Base-by-base conservation (phyloP, 1,140 invertebrate species). In the Drosophila carrolli region DNA sequence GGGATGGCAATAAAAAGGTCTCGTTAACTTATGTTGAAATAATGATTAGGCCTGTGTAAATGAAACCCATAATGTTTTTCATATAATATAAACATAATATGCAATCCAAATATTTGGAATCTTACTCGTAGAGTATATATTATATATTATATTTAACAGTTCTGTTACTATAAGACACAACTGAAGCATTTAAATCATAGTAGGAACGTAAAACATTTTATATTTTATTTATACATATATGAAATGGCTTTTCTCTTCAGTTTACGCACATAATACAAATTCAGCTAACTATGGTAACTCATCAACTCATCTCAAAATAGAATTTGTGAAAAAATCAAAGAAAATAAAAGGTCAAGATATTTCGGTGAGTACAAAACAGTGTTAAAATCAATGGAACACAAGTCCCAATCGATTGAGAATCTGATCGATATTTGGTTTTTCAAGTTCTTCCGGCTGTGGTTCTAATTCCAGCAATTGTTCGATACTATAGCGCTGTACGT, bases 391-490 rank as follows among this genome's bases (percentile, higher is more conserved):
- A 9, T 74, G 23, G 29, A 6, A n/a, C 2, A 80, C 2, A n/a
- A 85, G 70, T 7, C 53, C 53, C 2, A 85, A 51, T n/a, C 55
- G 51, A 1, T 7, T 0, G 0, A 62, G 8, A 1, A 6, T 6
- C n/a, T 38, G 13, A 6, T 32, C 5, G 6, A 81, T n/a, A 13
- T 29, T 11, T 0, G 65, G 81, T n/a, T 63, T 62, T 11, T 71
- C 29, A 2, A 85, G 56, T 1, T 75, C 37, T 1, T 48, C 19
- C 0, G 82, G 68, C 8, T 85, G 63, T 1, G 81, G 82, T 50
- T 85, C 82, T 19, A 62, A 9, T 0, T 75, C 10, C 1, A 85
- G 74, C 63, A 85, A 58, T n/a, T 78, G 56, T 0, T 85, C 63
- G 1, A 85, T 71, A 10, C 14, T 54, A 38, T 85, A 85, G 13